Evolutionary conservation across 2,888 invertebrate genomes (phyloP).

Genomic region (Nasonia oneida): DNA sequence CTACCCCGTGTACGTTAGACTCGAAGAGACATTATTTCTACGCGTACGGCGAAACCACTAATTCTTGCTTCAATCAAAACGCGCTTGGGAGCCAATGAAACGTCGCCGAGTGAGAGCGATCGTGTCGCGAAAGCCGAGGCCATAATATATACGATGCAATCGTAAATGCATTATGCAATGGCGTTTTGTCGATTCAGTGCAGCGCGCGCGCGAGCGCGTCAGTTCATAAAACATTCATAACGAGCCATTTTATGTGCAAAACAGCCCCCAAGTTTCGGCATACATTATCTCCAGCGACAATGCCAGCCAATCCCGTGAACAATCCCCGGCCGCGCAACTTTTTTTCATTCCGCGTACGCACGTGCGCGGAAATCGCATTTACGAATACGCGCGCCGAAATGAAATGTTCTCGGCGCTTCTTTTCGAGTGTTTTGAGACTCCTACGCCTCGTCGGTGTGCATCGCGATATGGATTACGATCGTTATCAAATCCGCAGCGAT

Average conservation of each 20-base stretch:
- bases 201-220: conserved; percentile 7
- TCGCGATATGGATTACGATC: neutral
- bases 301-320: conserved; percentile 50
- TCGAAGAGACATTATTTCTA: neutral
- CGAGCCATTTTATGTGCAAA: conserved; percentile 62
- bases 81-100: conserved; percentile 44
- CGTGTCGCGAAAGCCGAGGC: conserved; percentile 16
- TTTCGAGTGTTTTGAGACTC: neutral
- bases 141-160: conserved; percentile 55
- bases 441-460: too few relatives aligned
- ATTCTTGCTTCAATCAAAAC: conserved; percentile 43
- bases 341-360: conserved; percentile 43
- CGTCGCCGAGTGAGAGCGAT: conserved; percentile 16
- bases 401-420: conserved; percentile 45
- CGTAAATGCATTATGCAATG: conserved; percentile 61
- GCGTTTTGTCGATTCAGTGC: conserved; percentile 49
- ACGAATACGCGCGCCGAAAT: conserved; percentile 44
- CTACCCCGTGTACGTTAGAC: neutral
- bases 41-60: neutral
- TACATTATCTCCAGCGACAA: conserved; percentile 45
- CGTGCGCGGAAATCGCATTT: conserved; percentile 43
- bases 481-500: neutral
- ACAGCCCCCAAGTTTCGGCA: conserved; percentile 60
- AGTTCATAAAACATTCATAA: conserved; percentile 60
- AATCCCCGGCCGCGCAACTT: conserved; percentile 46